Conservation (phyloP, 2,113 vertebrate genomes). For the Raja brachyura region DNA sequence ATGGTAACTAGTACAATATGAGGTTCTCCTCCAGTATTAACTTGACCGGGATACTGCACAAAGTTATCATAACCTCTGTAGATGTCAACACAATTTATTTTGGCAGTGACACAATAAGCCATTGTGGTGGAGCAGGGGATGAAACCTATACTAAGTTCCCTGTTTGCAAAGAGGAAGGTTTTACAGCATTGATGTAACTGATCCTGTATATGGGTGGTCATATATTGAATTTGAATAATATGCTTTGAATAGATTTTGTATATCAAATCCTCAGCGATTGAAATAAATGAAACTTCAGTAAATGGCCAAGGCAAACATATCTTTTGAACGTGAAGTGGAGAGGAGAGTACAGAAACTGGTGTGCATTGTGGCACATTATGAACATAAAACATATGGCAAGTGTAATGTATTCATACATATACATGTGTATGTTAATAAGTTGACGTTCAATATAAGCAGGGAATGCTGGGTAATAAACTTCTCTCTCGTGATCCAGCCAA, state of each 20-base stretch:
- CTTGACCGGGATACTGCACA: background rate
- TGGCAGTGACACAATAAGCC: background rate
- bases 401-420: no score
- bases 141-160: background rate
- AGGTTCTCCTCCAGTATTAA: background rate
- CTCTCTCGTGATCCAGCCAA: no score
- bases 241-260: background rate
- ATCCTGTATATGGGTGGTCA: background rate
- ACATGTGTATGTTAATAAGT: no score
- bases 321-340: background rate
- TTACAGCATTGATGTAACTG: background rate
- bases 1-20: background rate
- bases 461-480: no score
- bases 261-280: background rate
- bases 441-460: no score
- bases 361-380: background rate
- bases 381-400: background rate
- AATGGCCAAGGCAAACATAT: no score
- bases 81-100: background rate
- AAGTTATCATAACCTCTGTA: slow-evolving; percentile 8
- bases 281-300: background rate
- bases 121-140: background rate
- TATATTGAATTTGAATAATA: background rate
- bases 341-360: background rate
- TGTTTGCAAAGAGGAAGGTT: background rate